Percentiles rank a stretch among this genome's conserved stretches.
Conservation (phyloP, 2,888 invertebrate species). For the Ichneumon xanthorius region DNA sequence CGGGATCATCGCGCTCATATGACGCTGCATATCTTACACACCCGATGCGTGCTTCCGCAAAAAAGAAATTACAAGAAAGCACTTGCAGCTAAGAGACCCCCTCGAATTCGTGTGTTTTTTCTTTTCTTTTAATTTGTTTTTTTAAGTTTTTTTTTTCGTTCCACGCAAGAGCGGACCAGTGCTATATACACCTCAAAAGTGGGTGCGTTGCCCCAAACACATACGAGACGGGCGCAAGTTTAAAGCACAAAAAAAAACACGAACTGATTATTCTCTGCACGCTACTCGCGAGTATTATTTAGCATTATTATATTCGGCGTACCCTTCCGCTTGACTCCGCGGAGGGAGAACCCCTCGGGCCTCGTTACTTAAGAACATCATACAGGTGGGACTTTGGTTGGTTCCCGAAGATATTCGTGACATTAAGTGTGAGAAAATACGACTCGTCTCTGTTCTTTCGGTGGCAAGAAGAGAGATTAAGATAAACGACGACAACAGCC, state of each 20-base stretch:
- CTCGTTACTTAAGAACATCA: slow-evolving; percentile 17
- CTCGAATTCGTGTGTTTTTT: not conserved
- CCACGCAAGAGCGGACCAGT: not conserved
- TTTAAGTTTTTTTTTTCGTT: not conserved
- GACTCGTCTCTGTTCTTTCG: not conserved
- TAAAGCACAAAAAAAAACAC: slow-evolving; percentile 4
- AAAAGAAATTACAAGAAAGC: slow-evolving; percentile 6
- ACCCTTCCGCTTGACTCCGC: not conserved
- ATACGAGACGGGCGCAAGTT: not conserved
- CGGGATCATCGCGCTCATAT: not conserved
- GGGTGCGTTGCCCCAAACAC: slow-evolving; percentile 6
- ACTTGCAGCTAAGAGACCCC: not conserved
- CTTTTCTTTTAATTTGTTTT: not conserved
- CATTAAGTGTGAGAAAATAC: slow-evolving; percentile 13
- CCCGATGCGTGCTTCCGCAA: slow-evolving; percentile 22
- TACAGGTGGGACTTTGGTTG: slow-evolving; percentile 3
- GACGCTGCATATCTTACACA: slow-evolving; percentile 14
- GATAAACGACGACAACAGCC: slow-evolving; percentile 1
- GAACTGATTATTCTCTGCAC: slow-evolving; percentile 31
- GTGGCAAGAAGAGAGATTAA: not conserved
- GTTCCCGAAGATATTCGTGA: slow-evolving; percentile 1
- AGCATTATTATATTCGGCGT: slow-evolving; percentile 5
- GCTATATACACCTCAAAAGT: not conserved
- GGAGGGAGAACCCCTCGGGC: not conserved
- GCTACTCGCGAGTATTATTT: slow-evolving; percentile 15